These are phyloP conservation scores for Euthynnus affinis DNA, from an alignment of 2,797 vertebrate species.

Conservation along the genomic window DNA sequence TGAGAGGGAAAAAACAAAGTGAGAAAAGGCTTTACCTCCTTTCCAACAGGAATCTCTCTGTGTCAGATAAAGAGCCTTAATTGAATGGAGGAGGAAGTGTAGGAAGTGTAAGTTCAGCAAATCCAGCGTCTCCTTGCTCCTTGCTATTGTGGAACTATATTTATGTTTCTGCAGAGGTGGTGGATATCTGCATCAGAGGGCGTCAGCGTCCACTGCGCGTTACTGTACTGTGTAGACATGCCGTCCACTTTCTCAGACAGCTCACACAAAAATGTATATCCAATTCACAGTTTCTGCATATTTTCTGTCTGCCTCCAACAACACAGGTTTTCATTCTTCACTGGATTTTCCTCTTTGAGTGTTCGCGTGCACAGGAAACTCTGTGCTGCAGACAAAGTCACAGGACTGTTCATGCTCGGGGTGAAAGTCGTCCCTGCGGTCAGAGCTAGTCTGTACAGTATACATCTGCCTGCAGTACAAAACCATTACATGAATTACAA, in stretches of 20 bases:
- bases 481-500: constrained; percentile 7
- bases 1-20: constrained; percentile 57
- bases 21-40: constrained; percentile 61
- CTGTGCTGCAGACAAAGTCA: constrained; percentile 13
- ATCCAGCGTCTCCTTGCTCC: constrained; percentile 62
- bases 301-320: constrained; percentile 26
- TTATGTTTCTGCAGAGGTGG: constrained; percentile 73
- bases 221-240: constrained; percentile 17
- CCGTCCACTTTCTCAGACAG: constrained; percentile 32
- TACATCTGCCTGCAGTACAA: neutral
- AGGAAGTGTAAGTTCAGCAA: constrained; percentile 82
- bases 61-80: constrained; percentile 82
- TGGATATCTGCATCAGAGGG: constrained; percentile 62
- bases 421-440: constrained; percentile 13
- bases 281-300: constrained; percentile 31
- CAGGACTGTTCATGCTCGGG: constrained; percentile 27
- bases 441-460: constrained; percentile 8
- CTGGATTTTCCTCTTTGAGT: constrained; percentile 2
- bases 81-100: constrained; percentile 85
- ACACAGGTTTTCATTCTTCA: constrained; percentile 22
- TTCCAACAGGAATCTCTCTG: constrained; percentile 80
- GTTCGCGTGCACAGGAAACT: neutral
- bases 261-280: constrained; percentile 25
- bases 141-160: constrained; percentile 75
- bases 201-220: constrained; percentile 26